Percentiles rank a stretch among this genome's conserved stretches.
phyloP scores from a whole-genome alignment of 2,888 invertebrate species.

The Synanthedon andrenaeformis region DNA sequence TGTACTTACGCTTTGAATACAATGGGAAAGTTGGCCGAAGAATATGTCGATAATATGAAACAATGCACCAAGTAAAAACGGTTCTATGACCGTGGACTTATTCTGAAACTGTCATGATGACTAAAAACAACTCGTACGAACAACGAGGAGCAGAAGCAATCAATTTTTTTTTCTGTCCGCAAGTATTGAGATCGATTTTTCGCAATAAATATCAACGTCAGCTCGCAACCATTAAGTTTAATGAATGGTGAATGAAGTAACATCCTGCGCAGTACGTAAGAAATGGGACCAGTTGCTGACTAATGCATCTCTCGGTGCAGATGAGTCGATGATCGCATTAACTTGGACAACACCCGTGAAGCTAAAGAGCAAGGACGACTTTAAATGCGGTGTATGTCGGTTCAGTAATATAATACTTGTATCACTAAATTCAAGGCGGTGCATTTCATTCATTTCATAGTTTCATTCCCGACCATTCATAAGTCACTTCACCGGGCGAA shows the following conservation, averaged over 20 bases:
- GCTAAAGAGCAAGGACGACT: constrained; percentile 45
- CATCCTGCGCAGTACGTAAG: constrained; percentile 52
- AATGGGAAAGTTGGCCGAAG: no score
- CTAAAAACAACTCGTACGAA: background rate
- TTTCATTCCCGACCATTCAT: no score
- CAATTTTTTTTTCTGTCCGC: constrained; percentile 8
- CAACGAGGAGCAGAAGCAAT: background rate
- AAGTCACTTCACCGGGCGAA: no score
- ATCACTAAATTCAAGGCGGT: no score
- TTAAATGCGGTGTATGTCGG: constrained; percentile 38
- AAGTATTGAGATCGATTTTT: constrained; percentile 32
- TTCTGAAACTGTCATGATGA: no score
- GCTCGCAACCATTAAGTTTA: constrained; percentile 40
- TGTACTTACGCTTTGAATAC: no score
- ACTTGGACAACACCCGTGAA: background rate
- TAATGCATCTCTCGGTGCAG: constrained; percentile 37
- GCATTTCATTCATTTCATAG: no score
- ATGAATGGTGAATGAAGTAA: constrained; percentile 62
- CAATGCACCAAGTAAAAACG: no score
- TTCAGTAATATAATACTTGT: constrained; percentile 7
- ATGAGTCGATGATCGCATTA: constrained; percentile 26
- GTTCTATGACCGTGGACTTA: no score
- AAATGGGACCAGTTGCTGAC: constrained; percentile 56
- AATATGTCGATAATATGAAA: no score
- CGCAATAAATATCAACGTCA: constrained; percentile 42